Percentiles rank a stretch among this genome's conserved stretches.
Evolutionary conservation across 1,140 invertebrate species (phyloP).

Genomic region (Teleopsis dalmanni): DNA sequence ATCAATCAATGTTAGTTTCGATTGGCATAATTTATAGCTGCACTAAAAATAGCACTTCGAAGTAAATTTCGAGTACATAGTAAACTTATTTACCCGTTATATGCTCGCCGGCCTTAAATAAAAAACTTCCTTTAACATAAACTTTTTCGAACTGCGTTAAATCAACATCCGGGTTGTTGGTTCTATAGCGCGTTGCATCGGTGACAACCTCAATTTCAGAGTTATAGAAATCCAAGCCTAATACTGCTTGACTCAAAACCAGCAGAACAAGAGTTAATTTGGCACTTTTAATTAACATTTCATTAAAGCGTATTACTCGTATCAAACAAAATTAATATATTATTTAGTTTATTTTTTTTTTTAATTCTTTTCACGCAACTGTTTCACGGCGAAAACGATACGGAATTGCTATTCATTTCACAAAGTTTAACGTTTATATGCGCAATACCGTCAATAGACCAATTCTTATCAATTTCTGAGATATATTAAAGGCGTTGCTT

Average conservation of each 20-base stretch:
- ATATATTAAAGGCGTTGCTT: too few species aligned
- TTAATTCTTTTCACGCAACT: background rate
- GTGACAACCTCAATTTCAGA: constrained; percentile 28
- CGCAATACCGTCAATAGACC: too few species aligned
- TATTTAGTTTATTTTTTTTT: background rate
- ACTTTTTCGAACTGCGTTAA: constrained; percentile 23
- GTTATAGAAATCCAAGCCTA: constrained; percentile 23
- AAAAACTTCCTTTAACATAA: constrained; percentile 32
- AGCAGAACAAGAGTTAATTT: background rate
- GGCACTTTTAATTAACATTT: background rate
- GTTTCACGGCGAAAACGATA: too few species aligned
- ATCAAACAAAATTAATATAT: background rate
- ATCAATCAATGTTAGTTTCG: too few species aligned
- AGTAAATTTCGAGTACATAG: too few species aligned
- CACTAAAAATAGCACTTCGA: too few species aligned
- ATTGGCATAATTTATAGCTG: too few species aligned
- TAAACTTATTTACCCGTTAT: constrained; percentile 23
- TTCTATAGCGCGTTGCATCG: constrained; percentile 20
- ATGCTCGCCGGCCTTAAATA: constrained; percentile 25
- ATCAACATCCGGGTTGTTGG: constrained; percentile 14
- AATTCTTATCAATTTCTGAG: too few species aligned
- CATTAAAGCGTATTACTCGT: background rate
- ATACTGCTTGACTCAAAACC: background rate
- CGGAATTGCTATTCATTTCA: too few species aligned
- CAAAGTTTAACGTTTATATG: too few species aligned